Evolutionary conservation across 1,140 invertebrate species (phyloP), one percentile per base, ranked within the genome.

Genomic region (Holcopasites calliopsidis): DNA sequence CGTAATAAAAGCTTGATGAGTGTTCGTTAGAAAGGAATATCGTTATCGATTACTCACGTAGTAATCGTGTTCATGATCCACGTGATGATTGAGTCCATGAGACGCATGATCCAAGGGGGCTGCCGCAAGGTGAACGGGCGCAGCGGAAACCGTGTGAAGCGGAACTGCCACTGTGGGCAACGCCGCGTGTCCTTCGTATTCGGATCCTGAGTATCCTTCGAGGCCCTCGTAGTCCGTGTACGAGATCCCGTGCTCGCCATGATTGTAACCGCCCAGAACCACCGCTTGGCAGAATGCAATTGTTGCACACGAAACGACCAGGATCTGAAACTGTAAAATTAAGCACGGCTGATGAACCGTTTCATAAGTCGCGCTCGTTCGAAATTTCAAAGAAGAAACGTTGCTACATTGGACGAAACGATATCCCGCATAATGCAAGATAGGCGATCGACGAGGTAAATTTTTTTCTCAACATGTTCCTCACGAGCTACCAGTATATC

Each of bases 121-220:
- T 13, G 77, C 50, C 11, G 70, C 57, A n/a, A 84, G 23, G 61
- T 90, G 88, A 3, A 90, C 75, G 1, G 90, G 90, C 0, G 88
- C 82, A 0, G 90, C 90, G 47, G 90, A 91, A n/a, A 91, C 90
- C 10, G 90, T 62, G 70, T 91, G 90, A n/a, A 91, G 76, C 44
- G 91, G 91, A 13, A 91, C 89, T 1, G 89, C 89, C 23, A 92
- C 89, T 0, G 90, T 92, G 2, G 91, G 91, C n/a, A 92, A 65
- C 11, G 89, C 88, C 33, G 85, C 83, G 69, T 91, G 90, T 40
- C 82, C 85, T 33, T 88, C 88, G 71, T 89, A 90, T 1, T 58
- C 88, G 10, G 13, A 35, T 18, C 83, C 83, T 8, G 80, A 66
- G 73, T 88, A 89, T 65, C 85, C 89, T 26, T 87, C 87, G 54